Evolutionary conservation across 2,797 vertebrate species (phyloP).

Genomic region (Anguilla marmorata): DNA sequence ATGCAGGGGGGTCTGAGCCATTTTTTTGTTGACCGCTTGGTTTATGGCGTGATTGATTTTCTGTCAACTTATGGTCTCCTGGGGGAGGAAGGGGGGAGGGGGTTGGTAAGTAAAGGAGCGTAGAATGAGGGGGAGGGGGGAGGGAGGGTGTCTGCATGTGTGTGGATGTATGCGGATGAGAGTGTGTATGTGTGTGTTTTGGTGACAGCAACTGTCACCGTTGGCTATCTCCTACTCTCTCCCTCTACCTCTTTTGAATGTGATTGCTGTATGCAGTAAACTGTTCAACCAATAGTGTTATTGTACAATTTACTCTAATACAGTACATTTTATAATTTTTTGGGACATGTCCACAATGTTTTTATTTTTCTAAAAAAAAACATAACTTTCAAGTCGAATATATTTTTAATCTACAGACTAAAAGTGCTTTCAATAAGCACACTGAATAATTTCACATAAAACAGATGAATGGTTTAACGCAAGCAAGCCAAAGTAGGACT

Average conservation of each 20-base stretch:
- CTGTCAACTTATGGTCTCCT: conserved; percentile 50
- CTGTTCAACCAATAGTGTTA: neutral
- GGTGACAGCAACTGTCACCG: conserved; percentile 13
- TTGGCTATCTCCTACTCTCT: neutral
- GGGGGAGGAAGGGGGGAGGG: conserved; percentile 19
- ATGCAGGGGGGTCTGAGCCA: conserved; percentile 26
- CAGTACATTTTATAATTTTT: neutral
- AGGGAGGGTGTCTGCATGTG: neutral
- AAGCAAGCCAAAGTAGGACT: neutral
- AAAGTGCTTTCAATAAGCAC: neutral
- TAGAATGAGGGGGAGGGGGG: neutral
- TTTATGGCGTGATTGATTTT: conserved; percentile 62
- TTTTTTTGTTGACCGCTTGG: conserved; percentile 37
- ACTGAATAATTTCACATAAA: neutral
- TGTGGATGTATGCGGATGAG: conserved; percentile 11
- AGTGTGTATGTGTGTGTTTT: conserved; percentile 14
- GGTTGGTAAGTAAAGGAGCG: conserved; percentile 33
- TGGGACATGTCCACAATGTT: neutral
- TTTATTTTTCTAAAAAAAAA: neutral
- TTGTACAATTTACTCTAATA: neutral
- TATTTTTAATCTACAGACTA: neutral
- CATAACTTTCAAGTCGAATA: neutral
- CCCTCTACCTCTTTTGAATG: neutral
- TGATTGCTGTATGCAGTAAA: neutral
- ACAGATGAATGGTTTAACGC: neutral